These are phyloP conservation scores for Panulirus ornatus DNA, from an alignment of 1,140 invertebrate species.

Conservation along the genomic window DNA sequence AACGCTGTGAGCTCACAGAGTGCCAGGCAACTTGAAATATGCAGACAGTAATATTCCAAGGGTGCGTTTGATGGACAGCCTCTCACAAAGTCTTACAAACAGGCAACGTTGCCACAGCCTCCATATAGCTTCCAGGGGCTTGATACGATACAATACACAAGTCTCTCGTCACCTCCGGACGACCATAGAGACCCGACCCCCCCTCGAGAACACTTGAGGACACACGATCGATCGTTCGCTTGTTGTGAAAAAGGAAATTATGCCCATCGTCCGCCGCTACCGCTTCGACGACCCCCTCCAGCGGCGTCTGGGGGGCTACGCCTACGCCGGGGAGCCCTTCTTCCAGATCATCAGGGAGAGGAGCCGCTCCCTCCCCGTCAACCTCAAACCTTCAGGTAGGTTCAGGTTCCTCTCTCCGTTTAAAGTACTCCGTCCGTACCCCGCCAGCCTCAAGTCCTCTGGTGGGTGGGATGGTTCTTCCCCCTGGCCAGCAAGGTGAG, in stretches of 20 bases:
- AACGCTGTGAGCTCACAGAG: background rate
- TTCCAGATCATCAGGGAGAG: constrained; percentile 58
- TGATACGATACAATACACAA: background rate
- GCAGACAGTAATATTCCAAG: constrained; percentile 24
- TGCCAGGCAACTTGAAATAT: constrained; percentile 32
- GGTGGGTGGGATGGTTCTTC: too few species aligned
- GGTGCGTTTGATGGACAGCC: background rate
- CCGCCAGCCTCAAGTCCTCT: background rate
- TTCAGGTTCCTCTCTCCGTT: too few species aligned
- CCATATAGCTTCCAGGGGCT: background rate
- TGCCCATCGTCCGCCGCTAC: constrained; percentile 52
- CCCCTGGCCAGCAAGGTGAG: background rate
- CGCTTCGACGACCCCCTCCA: constrained; percentile 41
- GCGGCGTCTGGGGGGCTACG: constrained; percentile 41
- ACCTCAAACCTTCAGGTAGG: constrained; percentile 52
- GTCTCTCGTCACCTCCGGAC: background rate
- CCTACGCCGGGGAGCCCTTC: constrained; percentile 58
- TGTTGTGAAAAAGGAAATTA: background rate
- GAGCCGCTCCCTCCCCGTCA: constrained; percentile 52
- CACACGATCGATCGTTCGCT: background rate
- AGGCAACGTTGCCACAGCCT: background rate
- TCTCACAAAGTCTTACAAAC: background rate
- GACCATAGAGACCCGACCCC: too few species aligned
- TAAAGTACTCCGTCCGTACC: background rate
- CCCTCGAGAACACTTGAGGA: too few species aligned